Base-by-base conservation (phyloP, 2,888 invertebrate genomes). In the Epiblema foenella region DNA sequence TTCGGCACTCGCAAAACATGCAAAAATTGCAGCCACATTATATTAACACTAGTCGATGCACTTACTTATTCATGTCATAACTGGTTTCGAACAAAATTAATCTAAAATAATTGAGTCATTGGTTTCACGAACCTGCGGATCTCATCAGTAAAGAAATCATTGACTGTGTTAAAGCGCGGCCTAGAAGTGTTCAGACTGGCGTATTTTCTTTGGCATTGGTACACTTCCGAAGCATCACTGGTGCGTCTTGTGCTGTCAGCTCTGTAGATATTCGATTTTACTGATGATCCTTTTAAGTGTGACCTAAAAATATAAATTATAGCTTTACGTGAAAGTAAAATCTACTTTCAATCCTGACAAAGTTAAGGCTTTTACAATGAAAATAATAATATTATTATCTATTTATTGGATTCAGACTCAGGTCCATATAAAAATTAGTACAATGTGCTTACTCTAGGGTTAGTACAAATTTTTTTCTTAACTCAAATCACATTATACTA, bases 111-210 rank as follows among this genome's bases (percentile, higher is more conserved):
- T 15, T 51, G 51, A 18, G 11, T 51, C 18, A 20, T 17, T 51
- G 51, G 10, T 1, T 24, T 42, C 11, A 49, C 60, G 1, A 8
- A 64, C 64, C 64, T 64, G 52, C 64, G 64, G n/a, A 64, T 54
- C 37, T 64, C 64, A 20, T 64, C 64, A 52, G 64, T 52, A 54
- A 39, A 37, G 20, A 20, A n/a, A 39, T 64, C 64, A 5, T 37
- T 52, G 39, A 37, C 20, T n/a, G 64, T 64, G 52, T 64, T 54
- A 10, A 64, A 64, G n/a, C 64, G 64, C 15, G 64, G 64, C 9
- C 64, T 18, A 39, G 20, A 18, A 20, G 37, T 11, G 20, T 8
- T 20, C n/a, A 20, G n/a, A 10, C 10, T n/a, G 18, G 20, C 52
- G 18, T 64, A 52, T n/a, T 15, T 52, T 64, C 52, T 64, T 15